phyloP scores from a whole-genome alignment of 2,113 vertebrate species.

The Alexandromys fortis region DNA sequence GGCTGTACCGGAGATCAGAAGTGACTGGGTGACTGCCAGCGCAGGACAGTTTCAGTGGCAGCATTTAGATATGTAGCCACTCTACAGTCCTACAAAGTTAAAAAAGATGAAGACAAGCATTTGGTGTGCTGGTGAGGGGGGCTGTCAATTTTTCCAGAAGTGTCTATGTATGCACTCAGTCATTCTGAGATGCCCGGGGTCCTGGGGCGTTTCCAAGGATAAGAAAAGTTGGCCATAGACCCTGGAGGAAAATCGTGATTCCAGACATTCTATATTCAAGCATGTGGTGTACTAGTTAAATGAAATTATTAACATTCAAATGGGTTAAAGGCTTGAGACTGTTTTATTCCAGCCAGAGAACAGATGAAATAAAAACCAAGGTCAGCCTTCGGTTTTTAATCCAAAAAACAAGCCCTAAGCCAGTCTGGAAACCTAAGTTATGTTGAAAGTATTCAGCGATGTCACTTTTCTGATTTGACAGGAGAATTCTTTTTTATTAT shows the following conservation, averaged over 20 bases:
- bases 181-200: not conserved
- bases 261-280: not conserved
- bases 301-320: conserved; percentile 18
- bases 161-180: not conserved
- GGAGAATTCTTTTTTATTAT: not conserved
- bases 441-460: not conserved
- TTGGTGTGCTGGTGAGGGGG: not conserved
- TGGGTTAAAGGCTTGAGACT: not conserved
- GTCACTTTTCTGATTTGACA: not conserved
- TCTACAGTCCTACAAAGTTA: not conserved
- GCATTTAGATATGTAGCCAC: not conserved
- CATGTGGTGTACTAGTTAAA: not conserved
- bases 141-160: not conserved
- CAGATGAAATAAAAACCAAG: not conserved
- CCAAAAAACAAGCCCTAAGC: not conserved
- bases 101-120: not conserved
- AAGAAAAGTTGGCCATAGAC: not conserved
- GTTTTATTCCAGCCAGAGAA: not conserved
- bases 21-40: not conserved
- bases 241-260: not conserved
- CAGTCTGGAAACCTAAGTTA: not conserved
- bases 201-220: conserved; percentile 12
- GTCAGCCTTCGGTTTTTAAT: not conserved
- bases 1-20: accelerated
- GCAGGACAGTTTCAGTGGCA: not conserved